Evolutionary conservation across 1,140 invertebrate species (phyloP).

Genomic region (Neuroterus valhalla): DNA sequence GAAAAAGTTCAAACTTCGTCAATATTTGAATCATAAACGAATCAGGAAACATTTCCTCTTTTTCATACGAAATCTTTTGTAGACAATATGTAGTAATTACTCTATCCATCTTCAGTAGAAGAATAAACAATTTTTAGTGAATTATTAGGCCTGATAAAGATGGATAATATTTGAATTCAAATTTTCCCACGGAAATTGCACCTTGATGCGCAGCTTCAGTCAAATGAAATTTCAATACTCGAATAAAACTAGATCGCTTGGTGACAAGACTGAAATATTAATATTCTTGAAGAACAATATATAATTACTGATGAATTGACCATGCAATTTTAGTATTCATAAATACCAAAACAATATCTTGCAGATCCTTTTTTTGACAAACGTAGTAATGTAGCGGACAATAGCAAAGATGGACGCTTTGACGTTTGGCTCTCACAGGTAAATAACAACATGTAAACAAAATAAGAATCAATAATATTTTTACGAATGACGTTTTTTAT

Average conservation of each 20-base stretch:
- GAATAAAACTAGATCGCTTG: background rate
- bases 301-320: background rate
- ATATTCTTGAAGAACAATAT: background rate
- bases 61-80: no score
- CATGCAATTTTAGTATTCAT: background rate
- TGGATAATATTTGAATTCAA: background rate
- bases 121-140: no score
- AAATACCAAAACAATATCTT: background rate
- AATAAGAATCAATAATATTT: conserved; percentile 44
- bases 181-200: background rate
- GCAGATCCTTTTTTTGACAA: background rate
- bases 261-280: background rate
- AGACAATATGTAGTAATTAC: no score
- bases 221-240: background rate
- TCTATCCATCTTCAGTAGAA: no score
- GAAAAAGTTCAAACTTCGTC: no score
- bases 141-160: no score
- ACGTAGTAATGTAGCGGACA: conserved; percentile 42
- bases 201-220: background rate
- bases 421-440: conserved; percentile 76
- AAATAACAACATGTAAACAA: conserved; percentile 58
- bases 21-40: no score
- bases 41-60: no score
- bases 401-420: conserved; percentile 74
- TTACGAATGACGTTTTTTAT: conserved; percentile 40